Percentiles rank a stretch among this genome's conserved stretches.
Evolutionary conservation across 2,888 invertebrate species (phyloP).

Genomic region (Camponotus fellah): DNA sequence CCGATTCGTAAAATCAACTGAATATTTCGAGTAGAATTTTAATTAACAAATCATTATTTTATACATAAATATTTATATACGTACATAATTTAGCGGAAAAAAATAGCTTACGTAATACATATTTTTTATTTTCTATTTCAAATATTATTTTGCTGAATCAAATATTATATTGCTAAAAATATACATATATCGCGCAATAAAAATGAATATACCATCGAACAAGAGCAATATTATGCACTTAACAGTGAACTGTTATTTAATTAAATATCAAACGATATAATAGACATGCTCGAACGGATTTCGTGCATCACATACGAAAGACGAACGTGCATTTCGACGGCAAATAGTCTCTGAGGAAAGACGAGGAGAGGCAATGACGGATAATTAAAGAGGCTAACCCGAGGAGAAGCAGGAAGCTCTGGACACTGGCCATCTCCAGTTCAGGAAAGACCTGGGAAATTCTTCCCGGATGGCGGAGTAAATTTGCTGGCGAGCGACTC

Average conservation of each 20-base stretch:
- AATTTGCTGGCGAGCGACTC: constrained; percentile 66
- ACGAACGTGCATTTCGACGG: constrained; percentile 63
- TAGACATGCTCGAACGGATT: constrained; percentile 43
- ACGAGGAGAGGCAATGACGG: constrained; percentile 61
- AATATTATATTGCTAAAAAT: not conserved
- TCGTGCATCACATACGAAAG: constrained; percentile 66
- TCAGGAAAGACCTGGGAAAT: constrained; percentile 54
- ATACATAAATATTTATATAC: not conserved
- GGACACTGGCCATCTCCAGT: constrained; percentile 74
- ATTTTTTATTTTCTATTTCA: not conserved
- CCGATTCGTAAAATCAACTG: not conserved
- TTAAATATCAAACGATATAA: constrained; percentile 37
- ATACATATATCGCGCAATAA: not conserved
- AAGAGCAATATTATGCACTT: not conserved
- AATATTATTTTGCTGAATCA: not conserved
- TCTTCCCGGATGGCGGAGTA: constrained; percentile 62
- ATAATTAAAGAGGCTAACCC: constrained; percentile 77
- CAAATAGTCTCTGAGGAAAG: constrained; percentile 43
- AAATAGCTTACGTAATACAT: not conserved
- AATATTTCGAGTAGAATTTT: not conserved
- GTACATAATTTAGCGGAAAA: not conserved
- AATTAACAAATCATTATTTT: constrained; percentile 3
- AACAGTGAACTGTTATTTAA: constrained; percentile 1
- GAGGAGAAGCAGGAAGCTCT: constrained; percentile 73
- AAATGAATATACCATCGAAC: not conserved